Evolutionary conservation across 2,888 invertebrate species (phyloP), one percentile per base, ranked within the genome.

Genomic region (Dasypogon diadema): DNA sequence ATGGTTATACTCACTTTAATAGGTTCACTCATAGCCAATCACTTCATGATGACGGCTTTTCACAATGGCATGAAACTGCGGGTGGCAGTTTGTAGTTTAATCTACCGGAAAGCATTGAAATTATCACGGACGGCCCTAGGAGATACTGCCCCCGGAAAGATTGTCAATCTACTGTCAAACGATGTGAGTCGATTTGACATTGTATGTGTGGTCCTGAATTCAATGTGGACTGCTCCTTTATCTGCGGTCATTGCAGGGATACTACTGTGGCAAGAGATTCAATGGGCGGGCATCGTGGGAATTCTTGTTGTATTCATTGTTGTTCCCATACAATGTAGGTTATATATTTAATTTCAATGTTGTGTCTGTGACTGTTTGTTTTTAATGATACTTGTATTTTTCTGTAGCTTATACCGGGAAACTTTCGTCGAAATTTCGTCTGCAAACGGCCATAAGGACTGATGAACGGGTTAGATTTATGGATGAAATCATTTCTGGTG

Each of bases 131-230:
- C 88, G 0, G 92, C 96, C 0, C 84, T 96, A 46, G 92, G 93
- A 0, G 91, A 95, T 82, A 95, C 96, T 0, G 93, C 96, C 0
- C 91, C 92, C 0, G 96, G 96, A 0, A 94, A 96, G 85, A 91
- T 97, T 34, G 92, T 96, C 12, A 97, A 97, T 85, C 85, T 97
- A 24, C 87, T 97, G 65, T 94, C 95, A 14, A 96, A 96, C 82
- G 97, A 97, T 82, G 91, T 96, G 60, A 92, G 91, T 82, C 89
- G 96, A 42, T 95, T 96, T 82, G 96, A 96, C 83, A 81, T 92
- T 84, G 90, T 92, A 1, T 88, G 92, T 42, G 85, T 92, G 37
- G 93, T 92, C 82, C 83, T 95, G 4, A 93, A 95, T 84, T 94
- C 91, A 82, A 85, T 94, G 79, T 94, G 95, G 94, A 89, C 93